These are phyloP conservation scores for Eucera pruinosa DNA, from an alignment of 2,888 invertebrate genomes.

Conservation along the genomic window DNA sequence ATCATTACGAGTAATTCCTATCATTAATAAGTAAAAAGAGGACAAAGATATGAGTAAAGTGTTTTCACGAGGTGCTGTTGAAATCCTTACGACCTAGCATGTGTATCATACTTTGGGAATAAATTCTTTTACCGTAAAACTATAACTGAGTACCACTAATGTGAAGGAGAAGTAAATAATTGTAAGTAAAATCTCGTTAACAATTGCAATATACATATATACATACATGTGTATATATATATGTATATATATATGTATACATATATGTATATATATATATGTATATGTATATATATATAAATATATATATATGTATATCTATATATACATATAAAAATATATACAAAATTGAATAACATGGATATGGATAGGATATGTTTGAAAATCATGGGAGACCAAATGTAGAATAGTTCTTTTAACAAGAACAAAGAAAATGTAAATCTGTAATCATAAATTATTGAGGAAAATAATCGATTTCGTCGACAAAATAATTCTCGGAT, in stretches of 20 bases:
- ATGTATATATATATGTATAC: conserved; percentile 35
- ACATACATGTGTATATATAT: conserved; percentile 40
- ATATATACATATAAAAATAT: conserved; percentile 37
- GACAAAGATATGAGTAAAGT: conserved; percentile 28
- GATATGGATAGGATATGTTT: conserved; percentile 63
- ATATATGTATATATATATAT: conserved; percentile 37
- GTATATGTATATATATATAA: conserved; percentile 37
- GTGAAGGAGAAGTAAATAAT: conserved; percentile 66
- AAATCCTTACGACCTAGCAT: conserved; percentile 58
- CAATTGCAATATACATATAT: conserved; percentile 51
- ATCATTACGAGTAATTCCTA: conserved; percentile 52
- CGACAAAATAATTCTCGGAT: conserved; percentile 25
- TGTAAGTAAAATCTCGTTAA: conserved; percentile 70
- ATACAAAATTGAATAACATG: conserved; percentile 51
- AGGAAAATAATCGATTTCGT: conserved; percentile 35
- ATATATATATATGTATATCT: conserved; percentile 34
- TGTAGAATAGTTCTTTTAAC: conserved; percentile 64
- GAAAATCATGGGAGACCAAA: conserved; percentile 66
- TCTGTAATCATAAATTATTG: conserved; percentile 58
- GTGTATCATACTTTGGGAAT: conserved; percentile 60
- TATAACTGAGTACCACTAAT: conserved; percentile 60
- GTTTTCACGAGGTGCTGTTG: conserved; percentile 60
- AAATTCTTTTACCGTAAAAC: conserved; percentile 59
- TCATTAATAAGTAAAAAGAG: conserved; percentile 30
- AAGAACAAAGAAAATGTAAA: conserved; percentile 57